Conservation (phyloP, 2,888 invertebrate species). For the Drosophila aldrichi region DNA sequence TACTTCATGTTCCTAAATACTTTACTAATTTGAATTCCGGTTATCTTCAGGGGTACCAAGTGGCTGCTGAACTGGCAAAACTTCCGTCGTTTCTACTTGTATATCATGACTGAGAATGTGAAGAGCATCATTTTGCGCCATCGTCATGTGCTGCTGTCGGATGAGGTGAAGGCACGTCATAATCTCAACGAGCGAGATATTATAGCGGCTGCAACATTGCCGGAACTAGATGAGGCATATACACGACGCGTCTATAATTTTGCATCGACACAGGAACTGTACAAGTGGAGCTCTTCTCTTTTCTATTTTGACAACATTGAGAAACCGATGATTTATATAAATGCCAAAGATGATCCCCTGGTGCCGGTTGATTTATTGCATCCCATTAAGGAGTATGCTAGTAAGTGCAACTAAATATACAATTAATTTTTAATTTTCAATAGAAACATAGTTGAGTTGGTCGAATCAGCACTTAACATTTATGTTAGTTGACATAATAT, state of each 20-base stretch:
- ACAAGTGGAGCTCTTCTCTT: conserved; percentile 93
- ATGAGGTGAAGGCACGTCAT: conserved; percentile 89
- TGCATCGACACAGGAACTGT: conserved; percentile 91
- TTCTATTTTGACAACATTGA: conserved; percentile 92
- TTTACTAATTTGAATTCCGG: neutral
- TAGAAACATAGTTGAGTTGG: neutral
- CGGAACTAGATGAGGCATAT: conserved; percentile 95
- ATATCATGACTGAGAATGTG: conserved; percentile 97
- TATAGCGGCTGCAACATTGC: conserved; percentile 93
- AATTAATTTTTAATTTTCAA: neutral
- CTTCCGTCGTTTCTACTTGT: conserved; percentile 94
- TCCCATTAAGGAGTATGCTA: conserved; percentile 90
- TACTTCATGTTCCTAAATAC: no score
- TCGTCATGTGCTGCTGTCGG: conserved; percentile 90
- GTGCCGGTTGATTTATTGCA: conserved; percentile 92
- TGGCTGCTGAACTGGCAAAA: conserved; percentile 94
- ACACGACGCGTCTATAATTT: conserved; percentile 93
- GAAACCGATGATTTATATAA: conserved; percentile 95
- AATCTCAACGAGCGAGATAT: conserved; percentile 92
- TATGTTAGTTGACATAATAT: neutral
- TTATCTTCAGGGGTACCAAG: conserved; percentile 89
- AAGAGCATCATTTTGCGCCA: conserved; percentile 94
- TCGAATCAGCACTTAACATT: neutral
- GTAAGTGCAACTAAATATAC: conserved; percentile 86
- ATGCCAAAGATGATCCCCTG: conserved; percentile 96